Conservation (phyloP, 2,888 invertebrate species). For the Apamea monoglypha region DNA sequence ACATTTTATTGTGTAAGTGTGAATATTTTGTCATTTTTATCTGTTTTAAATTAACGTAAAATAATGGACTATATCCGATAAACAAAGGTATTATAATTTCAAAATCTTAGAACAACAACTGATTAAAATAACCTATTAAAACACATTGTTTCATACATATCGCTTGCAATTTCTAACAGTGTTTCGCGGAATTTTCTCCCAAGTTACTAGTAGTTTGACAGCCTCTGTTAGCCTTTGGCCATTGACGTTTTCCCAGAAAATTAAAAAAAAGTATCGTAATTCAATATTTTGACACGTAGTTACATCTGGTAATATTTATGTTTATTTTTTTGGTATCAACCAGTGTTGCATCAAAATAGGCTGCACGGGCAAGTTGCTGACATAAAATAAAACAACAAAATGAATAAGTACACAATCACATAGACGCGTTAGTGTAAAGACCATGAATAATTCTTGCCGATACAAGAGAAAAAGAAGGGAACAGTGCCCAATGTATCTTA, state of each 20-base stretch:
- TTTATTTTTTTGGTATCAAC: background rate
- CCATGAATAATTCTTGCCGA: background rate
- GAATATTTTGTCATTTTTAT: too few relatives aligned
- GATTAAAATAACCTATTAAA: background rate
- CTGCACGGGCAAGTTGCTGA: background rate
- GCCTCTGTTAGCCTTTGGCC: background rate
- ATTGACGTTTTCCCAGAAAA: background rate
- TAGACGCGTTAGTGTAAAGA: background rate
- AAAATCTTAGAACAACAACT: too few relatives aligned
- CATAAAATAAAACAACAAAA: background rate
- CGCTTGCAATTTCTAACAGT: background rate
- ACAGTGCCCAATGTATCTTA: constrained; percentile 3
- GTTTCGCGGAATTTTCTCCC: background rate
- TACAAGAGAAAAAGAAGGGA: background rate
- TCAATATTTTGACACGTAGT: background rate
- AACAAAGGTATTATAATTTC: too few relatives aligned
- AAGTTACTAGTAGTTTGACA: background rate
- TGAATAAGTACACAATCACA: background rate
- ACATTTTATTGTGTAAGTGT: too few relatives aligned
- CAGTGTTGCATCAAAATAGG: background rate
- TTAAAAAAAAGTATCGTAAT: background rate
- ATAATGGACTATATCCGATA: too few relatives aligned
- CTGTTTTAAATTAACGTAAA: too few relatives aligned
- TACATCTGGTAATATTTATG: background rate
- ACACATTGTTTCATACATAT: background rate